Percentiles rank a stretch among this genome's conserved stretches.
Conservation (phyloP, 2,888 invertebrate genomes). For the Cheilosia scutellata region DNA sequence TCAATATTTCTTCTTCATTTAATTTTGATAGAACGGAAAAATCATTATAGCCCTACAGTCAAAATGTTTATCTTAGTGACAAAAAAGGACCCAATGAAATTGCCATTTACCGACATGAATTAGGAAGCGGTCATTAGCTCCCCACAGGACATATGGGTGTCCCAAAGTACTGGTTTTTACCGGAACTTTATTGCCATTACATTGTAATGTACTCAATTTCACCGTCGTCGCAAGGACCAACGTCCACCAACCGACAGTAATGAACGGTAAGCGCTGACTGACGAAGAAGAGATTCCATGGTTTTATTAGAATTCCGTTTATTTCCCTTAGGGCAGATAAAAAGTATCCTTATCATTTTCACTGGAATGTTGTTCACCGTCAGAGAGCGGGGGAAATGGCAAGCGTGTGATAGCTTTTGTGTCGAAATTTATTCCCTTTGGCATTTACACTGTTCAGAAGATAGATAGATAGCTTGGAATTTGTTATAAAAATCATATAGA, state of each 20-base stretch:
- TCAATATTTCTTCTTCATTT: conserved; percentile 33
- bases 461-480: conserved; percentile 4
- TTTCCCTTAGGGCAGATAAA: conserved; percentile 74
- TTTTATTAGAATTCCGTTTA: conserved; percentile 75
- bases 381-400: conserved; percentile 1
- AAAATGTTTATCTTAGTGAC: conserved; percentile 69
- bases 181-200: conserved; percentile 68
- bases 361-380: conserved; percentile 7
- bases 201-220: conserved; percentile 58
- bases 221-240: conserved; percentile 26
- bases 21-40: conserved; percentile 20
- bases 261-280: conserved; percentile 68
- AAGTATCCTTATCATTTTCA: conserved; percentile 69
- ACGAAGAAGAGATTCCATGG: conserved; percentile 72
- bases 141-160: conserved; percentile 72
- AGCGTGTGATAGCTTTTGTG: conserved; percentile 45
- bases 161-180: conserved; percentile 52
- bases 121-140: conserved; percentile 67
- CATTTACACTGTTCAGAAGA: conserved; percentile 31
- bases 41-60: conserved; percentile 44
- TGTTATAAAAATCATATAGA: background rate
- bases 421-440: conserved; percentile 66
- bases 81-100: conserved; percentile 49
- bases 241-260: conserved; percentile 36
- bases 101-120: conserved; percentile 66